Evolutionary conservation across 2,113 vertebrate species (phyloP), one percentile per base, ranked within the genome.

Genomic region (Rhinopomastus cyanomelas): DNA sequence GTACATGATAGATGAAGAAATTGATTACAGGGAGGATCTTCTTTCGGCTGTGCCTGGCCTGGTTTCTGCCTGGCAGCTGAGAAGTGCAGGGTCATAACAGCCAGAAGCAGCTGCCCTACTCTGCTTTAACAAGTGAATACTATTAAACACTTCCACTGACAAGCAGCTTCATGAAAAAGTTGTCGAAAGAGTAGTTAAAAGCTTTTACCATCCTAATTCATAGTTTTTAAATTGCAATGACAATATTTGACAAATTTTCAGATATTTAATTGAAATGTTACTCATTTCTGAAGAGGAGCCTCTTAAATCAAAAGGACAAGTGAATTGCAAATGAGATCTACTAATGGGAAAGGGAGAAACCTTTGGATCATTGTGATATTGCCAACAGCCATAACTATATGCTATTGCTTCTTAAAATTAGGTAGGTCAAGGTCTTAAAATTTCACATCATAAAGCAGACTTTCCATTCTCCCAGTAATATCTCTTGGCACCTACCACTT

Each of bases 141-240:
- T 91, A 75, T 68, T 48, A 27, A 82, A 44, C 19, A 23, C 46
- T 84, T 48, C 29, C 39, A 21, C 53, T 88, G 88, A 81, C 73
- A 77, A 42, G 29, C 36, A 62, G 59, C 87, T 93, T 83, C 64
- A 80, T 77, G 65, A 83, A 85, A 82, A 67, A 60, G 49, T 61
- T 48, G 48, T 85, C 89, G 82, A n/a, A 59, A 73, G 69, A 85
- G 69, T 62, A 71, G 74, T 76, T 90, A 59, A 87, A 93, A 95
- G 89, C 85, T 93, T 95, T 92, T 91, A 83, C 64, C 37, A 73
- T 52, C 85, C 52, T 89, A 87, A 89, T 93, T 92, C 56, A 44
- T 89, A 34, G 90, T 67, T 91, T 92, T 95, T 80, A 94, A 89
- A 91, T 77, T 55, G 37, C 71, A 87, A 65, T 92, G 87, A 85